Evolutionary conservation across 2,113 vertebrate genomes (phyloP), one percentile per base, ranked within the genome.

Genomic region (Isurus oxyrinchus): DNA sequence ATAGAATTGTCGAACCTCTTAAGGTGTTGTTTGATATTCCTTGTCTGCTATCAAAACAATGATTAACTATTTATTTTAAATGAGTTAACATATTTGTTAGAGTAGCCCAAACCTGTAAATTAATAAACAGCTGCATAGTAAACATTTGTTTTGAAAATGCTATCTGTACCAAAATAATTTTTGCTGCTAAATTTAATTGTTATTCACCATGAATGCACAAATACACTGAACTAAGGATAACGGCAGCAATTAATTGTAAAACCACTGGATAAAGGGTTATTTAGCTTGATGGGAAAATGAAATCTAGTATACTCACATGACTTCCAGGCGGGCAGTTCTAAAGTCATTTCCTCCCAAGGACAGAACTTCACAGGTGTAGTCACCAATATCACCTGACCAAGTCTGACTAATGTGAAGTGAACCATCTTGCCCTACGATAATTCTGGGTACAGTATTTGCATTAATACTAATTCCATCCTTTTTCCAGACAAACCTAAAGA

Each of bases 301-400:
- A 61, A 93, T 31, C 21, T 49, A 55, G 88, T 31, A 55, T 8
- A 98, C 99, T 99, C 97, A 99, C 99, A 99, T 99, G 96, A 99
- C 99, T 98, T 99, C 99, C 25, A 99, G 98, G 1, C 99, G 98
- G 10, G 99, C 99, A 0, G 97, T 97, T 96, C 97, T 97, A 94
- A 99, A 99, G 97, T 99, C 99, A 0, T 99, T 99, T 72, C 99
- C 99, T 0, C 99, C 99, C 3, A 97, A 97, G 0, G 99, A 99
- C 49, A 98, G 53, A 91, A 99, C 98, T 0, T 98, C 98, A 5
- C 99, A 99, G 35, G 98, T 99, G 96, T 99, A 99, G 97, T 99
- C 98, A 0, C 99, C 99, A 0, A 99, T 99, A 98, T 99, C 99
- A 0, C 99, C 99, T 0, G 99, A 99, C 99, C 99, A 99, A 0